Conservation (phyloP, 2,113 vertebrate genomes). For the Accipiter virgatus region DNA sequence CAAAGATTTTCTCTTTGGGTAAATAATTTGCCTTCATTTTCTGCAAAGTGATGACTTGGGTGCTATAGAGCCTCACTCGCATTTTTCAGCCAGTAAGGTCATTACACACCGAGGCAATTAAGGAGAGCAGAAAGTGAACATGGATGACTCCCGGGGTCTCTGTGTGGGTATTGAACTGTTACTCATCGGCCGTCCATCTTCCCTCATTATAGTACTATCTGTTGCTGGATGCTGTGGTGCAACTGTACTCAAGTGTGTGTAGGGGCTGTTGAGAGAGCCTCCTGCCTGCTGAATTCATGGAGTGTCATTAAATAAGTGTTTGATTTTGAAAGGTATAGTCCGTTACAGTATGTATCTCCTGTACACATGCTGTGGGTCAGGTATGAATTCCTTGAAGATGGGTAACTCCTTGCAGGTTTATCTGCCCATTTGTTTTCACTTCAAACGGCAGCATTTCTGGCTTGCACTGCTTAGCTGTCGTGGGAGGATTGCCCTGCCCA, state of each 20-base stretch:
- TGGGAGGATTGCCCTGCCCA: neutral
- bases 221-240: neutral
- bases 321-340: neutral
- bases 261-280: neutral
- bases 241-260: neutral
- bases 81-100: neutral
- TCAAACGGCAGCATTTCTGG: neutral
- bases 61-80: neutral
- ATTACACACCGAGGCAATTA: neutral
- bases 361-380: neutral
- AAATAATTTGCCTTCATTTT: neutral
- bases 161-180: accelerated
- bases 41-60: neutral
- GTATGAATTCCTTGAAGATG: neutral
- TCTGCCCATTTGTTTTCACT: neutral
- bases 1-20: neutral
- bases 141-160: neutral
- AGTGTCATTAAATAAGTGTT: neutral
- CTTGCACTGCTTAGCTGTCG: neutral
- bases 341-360: neutral
- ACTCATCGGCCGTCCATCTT: neutral
- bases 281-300: neutral
- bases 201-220: neutral
- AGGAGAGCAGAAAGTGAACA: neutral
- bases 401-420: neutral